phyloP scores from a whole-genome alignment of 2,113 vertebrate genomes.

The Myocastor coypus region DNA sequence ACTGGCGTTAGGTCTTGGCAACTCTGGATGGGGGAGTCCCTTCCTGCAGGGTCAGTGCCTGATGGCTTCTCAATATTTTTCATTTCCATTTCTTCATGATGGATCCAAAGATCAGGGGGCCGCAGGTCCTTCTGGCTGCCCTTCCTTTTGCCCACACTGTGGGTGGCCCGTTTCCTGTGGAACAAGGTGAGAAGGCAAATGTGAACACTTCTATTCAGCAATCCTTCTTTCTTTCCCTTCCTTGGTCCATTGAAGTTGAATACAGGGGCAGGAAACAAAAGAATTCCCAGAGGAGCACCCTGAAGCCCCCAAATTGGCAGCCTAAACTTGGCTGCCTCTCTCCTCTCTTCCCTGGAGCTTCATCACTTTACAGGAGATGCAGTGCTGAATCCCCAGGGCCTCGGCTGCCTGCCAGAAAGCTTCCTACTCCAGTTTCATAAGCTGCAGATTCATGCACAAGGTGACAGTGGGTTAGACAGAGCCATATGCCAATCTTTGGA shows the following conservation, averaged over 20 bases:
- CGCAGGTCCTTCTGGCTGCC: constrained; percentile 96
- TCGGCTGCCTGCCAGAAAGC: constrained; percentile 43
- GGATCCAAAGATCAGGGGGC: constrained; percentile 97
- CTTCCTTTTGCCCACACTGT: constrained; percentile 93
- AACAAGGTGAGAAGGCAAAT: not conserved
- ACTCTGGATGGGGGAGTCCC: constrained; percentile 91
- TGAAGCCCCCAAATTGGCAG: constrained; percentile 49
- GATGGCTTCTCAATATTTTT: constrained; percentile 96
- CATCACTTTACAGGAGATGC: not conserved
- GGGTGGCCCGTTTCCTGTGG: constrained; percentile 92
- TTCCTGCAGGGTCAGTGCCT: constrained; percentile 88
- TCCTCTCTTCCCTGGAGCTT: constrained; percentile 13
- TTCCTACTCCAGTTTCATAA: not conserved
- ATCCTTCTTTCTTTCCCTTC: not conserved
- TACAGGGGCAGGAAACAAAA: constrained; percentile 43
- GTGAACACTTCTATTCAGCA: not conserved
- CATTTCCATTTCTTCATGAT: constrained; percentile 98
- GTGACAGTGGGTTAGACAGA: constrained; percentile 61
- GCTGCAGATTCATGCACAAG: constrained; percentile 51
- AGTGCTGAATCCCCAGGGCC: constrained; percentile 38
- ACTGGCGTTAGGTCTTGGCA: constrained; percentile 94
- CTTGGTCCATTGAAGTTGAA: constrained; percentile 37
- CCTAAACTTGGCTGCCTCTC: not conserved
- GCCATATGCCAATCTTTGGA: constrained; percentile 72
- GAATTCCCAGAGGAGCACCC: not conserved